phyloP scores from a whole-genome alignment of 2,797 vertebrate species.

The Leptoclinus maculatus region DNA sequence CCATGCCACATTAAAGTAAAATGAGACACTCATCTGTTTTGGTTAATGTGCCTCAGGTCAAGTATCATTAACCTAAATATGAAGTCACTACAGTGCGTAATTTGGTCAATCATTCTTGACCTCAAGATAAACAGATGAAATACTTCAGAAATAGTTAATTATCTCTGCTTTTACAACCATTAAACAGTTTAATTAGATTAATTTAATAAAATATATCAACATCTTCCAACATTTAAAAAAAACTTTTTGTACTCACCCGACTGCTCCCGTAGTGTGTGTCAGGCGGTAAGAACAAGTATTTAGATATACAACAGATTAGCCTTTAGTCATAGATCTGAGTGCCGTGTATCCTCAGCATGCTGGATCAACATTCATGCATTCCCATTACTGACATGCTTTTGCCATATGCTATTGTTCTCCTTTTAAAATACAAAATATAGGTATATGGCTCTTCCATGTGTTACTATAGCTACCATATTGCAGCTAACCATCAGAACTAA shows the following conservation, averaged over 20 bases:
- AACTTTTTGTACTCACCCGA: neutral
- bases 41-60: constrained; percentile 45
- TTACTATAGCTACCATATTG: constrained; percentile 70
- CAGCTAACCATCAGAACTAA: constrained; percentile 18
- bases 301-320: neutral
- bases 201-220: neutral
- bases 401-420: constrained; percentile 7
- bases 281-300: neutral
- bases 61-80: constrained; percentile 51
- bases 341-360: neutral
- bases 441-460: constrained; percentile 16
- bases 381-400: constrained; percentile 7
- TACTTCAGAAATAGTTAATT: constrained; percentile 18
- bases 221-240: neutral
- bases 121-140: constrained; percentile 38
- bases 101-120: constrained; percentile 32
- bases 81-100: constrained; percentile 10
- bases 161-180: neutral
- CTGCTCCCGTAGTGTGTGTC: neutral
- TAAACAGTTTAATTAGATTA: neutral
- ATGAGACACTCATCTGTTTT: constrained; percentile 28
- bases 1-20: neutral
- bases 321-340: constrained; percentile 14
- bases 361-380: constrained; percentile 1
- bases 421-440: constrained; percentile 36